Conservation (phyloP, 2,113 vertebrate species). For the Stigmatopora nigra region DNA sequence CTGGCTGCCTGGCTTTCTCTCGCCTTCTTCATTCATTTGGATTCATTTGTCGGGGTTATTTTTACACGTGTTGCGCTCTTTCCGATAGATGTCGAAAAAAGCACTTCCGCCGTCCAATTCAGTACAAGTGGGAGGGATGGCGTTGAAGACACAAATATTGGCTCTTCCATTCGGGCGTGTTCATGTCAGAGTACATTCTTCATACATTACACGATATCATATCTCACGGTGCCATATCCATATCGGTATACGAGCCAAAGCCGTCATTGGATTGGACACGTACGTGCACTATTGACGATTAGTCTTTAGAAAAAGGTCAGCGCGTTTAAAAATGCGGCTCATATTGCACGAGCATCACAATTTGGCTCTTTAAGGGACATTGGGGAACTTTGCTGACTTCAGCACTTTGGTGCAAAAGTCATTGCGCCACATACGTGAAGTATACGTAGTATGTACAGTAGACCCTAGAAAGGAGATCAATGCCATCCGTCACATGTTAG, state of each 20-base stretch:
- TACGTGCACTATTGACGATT: conserved; percentile 24
- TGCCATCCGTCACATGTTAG: conserved; percentile 1
- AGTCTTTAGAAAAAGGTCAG: conserved; percentile 43
- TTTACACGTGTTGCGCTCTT: background rate
- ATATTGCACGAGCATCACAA: conserved; percentile 54
- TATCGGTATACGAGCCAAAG: too few species aligned
- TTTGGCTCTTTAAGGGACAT: conserved; percentile 53
- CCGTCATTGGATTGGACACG: too few species aligned
- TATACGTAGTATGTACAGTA: background rate
- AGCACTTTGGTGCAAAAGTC: conserved; percentile 36
- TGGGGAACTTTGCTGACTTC: conserved; percentile 46
- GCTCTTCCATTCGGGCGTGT: too few species aligned
- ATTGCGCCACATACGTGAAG: background rate
- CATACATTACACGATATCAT: too few species aligned
- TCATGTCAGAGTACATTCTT: too few species aligned
- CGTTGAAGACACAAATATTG: too few species aligned
- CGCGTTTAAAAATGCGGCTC: conserved; percentile 59
- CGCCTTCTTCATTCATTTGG: too few species aligned
- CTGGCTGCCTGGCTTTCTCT: background rate
- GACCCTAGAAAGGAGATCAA: background rate
- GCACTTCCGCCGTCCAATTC: background rate
- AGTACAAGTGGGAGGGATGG: too few species aligned
- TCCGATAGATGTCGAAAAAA: background rate
- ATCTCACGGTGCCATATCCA: too few species aligned
- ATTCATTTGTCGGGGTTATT: background rate